Conservation (phyloP, 2,888 invertebrate species). For the Aphidius colemani region DNA sequence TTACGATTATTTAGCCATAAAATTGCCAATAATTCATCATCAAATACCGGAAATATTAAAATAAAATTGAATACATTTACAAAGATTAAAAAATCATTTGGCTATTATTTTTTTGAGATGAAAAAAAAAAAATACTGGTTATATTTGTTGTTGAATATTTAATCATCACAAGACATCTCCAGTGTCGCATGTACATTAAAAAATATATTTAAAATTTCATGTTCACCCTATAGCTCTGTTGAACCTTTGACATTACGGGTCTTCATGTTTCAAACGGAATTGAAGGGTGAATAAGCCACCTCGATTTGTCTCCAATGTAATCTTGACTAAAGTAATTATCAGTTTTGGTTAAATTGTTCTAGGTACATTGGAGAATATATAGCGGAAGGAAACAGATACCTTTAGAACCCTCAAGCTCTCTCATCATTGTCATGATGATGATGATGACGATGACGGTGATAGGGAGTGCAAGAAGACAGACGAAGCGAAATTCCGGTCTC, state of each 20-base stretch:
- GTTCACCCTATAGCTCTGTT: no score
- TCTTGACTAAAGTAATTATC: constrained; percentile 45
- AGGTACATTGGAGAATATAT: constrained; percentile 16
- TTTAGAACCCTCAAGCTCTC: neutral
- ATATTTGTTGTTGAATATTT: no score
- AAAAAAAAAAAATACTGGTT: no score
- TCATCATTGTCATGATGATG: neutral
- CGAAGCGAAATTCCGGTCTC: constrained; percentile 13
- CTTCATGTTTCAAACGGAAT: no score
- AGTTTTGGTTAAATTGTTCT: constrained; percentile 32
- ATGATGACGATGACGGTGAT: neutral
- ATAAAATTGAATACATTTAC: neutral
- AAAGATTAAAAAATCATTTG: no score
- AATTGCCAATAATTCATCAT: constrained; percentile 30
- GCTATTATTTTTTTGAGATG: no score
- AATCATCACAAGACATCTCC: no score
- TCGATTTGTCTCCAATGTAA: constrained; percentile 25
- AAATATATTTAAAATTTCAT: no score
- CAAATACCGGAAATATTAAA: constrained; percentile 33
- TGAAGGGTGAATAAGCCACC: constrained; percentile 22
- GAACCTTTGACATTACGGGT: no score
- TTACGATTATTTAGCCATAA: neutral
- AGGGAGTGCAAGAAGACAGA: neutral
- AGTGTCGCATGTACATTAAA: no score
- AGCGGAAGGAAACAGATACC: neutral